Percentiles rank a stretch among this genome's conserved stretches.
These are phyloP conservation scores for Hololepta plana DNA, from an alignment of 2,888 invertebrate genomes.

Conservation along the genomic window DNA sequence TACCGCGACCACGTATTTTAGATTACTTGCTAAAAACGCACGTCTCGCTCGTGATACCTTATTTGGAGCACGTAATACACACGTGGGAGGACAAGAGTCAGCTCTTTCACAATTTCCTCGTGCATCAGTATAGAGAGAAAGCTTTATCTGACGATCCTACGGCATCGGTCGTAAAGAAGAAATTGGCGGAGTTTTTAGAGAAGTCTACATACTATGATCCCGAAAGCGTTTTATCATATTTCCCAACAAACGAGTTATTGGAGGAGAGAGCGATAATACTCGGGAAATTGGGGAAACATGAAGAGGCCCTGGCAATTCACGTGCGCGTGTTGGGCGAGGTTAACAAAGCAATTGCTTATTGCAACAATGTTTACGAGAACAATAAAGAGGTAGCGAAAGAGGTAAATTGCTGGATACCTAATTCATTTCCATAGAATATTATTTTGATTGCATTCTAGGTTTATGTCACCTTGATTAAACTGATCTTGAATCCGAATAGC, in stretches of 20 bases:
- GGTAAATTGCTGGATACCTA: neutral
- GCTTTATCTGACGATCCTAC: slow-evolving; percentile 20
- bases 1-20: slow-evolving; percentile 76
- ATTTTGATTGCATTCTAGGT: slow-evolving; percentile 15
- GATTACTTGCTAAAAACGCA: slow-evolving; percentile 76
- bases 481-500: slow-evolving; percentile 22
- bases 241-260: slow-evolving; percentile 68
- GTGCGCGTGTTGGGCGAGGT: slow-evolving; percentile 75
- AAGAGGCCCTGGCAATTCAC: slow-evolving; percentile 84
- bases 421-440: neutral
- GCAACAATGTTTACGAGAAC: slow-evolving; percentile 44
- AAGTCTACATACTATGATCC: slow-evolving; percentile 68
- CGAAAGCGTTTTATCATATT: slow-evolving; percentile 69
- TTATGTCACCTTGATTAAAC: slow-evolving; percentile 23
- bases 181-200: slow-evolving; percentile 62
- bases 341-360: slow-evolving; percentile 68
- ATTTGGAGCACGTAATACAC: slow-evolving; percentile 86
- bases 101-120: slow-evolving; percentile 76
- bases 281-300: slow-evolving; percentile 78
- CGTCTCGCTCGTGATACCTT: slow-evolving; percentile 69
- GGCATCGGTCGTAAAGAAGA: slow-evolving; percentile 35
- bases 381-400: slow-evolving; percentile 1
- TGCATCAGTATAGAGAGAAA: slow-evolving; percentile 76
- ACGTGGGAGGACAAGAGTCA: slow-evolving; percentile 76
- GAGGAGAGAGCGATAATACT: slow-evolving; percentile 92